phyloP scores from a whole-genome alignment of 2,888 invertebrate species.

The Microctonus hyperodae region DNA sequence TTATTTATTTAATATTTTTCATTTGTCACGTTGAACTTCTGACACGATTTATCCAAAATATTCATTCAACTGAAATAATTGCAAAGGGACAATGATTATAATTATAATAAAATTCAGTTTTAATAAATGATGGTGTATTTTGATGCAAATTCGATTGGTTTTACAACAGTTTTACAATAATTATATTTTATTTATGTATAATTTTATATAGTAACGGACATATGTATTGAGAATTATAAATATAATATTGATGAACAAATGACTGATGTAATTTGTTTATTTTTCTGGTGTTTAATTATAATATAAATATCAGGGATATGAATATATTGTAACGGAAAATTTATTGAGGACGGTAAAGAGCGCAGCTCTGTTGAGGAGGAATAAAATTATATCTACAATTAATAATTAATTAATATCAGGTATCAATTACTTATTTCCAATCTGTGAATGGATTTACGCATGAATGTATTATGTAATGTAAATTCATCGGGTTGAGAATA shows the following conservation, averaged over 20 bases:
- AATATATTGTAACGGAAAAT: neutral
- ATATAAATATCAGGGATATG: neutral
- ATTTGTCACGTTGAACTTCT: neutral
- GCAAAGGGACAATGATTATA: constrained; percentile 21
- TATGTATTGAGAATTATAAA: constrained; percentile 4
- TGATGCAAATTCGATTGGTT: constrained; percentile 60
- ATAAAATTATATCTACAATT: neutral
- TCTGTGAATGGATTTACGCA: neutral
- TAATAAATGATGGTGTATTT: constrained; percentile 59
- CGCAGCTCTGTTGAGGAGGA: constrained; percentile 8
- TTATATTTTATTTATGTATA: constrained; percentile 31
- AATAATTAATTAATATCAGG: neutral
- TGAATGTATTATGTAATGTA: neutral
- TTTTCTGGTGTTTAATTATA: neutral
- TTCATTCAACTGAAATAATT: neutral
- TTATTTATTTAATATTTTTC: too few species aligned
- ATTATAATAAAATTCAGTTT: constrained; percentile 40
- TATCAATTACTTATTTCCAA: neutral
- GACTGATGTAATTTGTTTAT: neutral
- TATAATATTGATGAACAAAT: neutral
- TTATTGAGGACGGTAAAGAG: constrained; percentile 22
- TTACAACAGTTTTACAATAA: constrained; percentile 48
- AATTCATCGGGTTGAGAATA: neutral
- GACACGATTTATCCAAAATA: neutral
- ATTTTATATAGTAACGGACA: constrained; percentile 9